Percentiles rank a stretch among this genome's conserved stretches.
These are phyloP conservation scores for Cladopsammia gracilis DNA, from an alignment of 64 coral and sea anemone genomes.

Conservation along the genomic window DNA sequence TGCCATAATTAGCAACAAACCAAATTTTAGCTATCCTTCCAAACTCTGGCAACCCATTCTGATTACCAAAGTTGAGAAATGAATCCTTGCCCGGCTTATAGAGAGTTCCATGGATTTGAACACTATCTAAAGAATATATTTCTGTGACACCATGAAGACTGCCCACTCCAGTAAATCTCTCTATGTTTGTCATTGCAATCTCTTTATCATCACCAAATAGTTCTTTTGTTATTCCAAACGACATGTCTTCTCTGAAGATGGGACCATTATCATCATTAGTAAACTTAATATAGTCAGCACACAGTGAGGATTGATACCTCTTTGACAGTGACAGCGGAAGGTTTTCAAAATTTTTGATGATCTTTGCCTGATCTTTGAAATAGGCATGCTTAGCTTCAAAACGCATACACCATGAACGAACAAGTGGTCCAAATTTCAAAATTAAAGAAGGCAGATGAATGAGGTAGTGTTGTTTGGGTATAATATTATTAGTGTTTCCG, in stretches of 20 bases:
- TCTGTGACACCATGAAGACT: conserved; percentile 10
- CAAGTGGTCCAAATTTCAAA: conserved; percentile 56
- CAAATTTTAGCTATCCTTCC: conserved; percentile 39
- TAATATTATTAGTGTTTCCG: conserved; percentile 19
- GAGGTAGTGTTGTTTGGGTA: conserved; percentile 63
- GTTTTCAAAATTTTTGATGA: conserved; percentile 42
- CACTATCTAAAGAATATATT: conserved; percentile 13
- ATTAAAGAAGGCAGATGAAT: conserved; percentile 43
- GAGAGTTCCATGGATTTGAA: conserved; percentile 40
- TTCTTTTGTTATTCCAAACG: not conserved
- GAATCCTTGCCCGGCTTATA: conserved; percentile 35
- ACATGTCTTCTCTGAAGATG: conserved; percentile 13
- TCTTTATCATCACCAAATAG: not conserved
- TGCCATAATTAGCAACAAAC: conserved; percentile 5
- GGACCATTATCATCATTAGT: conserved; percentile 16
- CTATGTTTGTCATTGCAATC: conserved; percentile 4
- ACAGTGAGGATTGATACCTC: not conserved
- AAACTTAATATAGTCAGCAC: conserved; percentile 28
- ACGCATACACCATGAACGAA: conserved; percentile 63
- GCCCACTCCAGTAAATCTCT: conserved; percentile 5
- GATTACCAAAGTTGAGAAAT: conserved; percentile 20
- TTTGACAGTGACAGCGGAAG: conserved; percentile 18
- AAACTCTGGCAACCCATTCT: conserved; percentile 27
- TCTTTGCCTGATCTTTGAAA: conserved; percentile 43
- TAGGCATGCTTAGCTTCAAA: conserved; percentile 67